Base-by-base conservation (phyloP, 2,797 vertebrate genomes). In the Diplodus sargus region DNA sequence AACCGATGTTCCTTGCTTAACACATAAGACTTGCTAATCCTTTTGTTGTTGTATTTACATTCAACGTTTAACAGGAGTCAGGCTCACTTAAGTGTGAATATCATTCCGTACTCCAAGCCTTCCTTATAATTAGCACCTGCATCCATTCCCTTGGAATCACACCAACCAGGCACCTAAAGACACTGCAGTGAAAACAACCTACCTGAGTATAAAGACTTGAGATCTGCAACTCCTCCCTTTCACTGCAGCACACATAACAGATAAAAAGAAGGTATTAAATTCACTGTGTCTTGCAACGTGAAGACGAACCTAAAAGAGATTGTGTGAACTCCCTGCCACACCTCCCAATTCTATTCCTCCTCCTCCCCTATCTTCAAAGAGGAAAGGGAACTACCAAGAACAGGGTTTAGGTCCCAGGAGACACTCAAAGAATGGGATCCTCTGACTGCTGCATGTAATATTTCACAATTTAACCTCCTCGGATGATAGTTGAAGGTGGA, bases 391-490 rank as follows among this genome's bases (percentile, higher is more conserved):
- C 34, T 68, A 84, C 77, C 76, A 84, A 75, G 66, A 86, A 82
- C 48, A 70, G 64, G 85, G 61, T 86, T 79, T 77, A 70, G 57
- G 76, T 92, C 91, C 81, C 83, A 13, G 65, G 73, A 81, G 91
- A 82, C 52, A 28, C 15, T 81, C 49, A 74, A 83, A 90, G 87
- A 88, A 92, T 84, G 68, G 71, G 86, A 84, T 91, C 82, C 54
- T 72, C 75, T 68, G 74, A 84, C 70, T 75, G 18, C 72, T 72
- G 79, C 90, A 79, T 93, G 91, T 84, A 91, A 90, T 89, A 90
- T 93, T 92, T 92, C 84, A 90, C 87, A 94, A 86, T 93, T 92
- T 92, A 94, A 93, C 91, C 91, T 92, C 87, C 90, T 90, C 15
- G 74, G 86, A 90, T 93, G 88, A 92, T 91, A 84, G 91, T 89